phyloP scores from a whole-genome alignment of 1,140 invertebrate species.

The Meteorus sp. region DNA sequence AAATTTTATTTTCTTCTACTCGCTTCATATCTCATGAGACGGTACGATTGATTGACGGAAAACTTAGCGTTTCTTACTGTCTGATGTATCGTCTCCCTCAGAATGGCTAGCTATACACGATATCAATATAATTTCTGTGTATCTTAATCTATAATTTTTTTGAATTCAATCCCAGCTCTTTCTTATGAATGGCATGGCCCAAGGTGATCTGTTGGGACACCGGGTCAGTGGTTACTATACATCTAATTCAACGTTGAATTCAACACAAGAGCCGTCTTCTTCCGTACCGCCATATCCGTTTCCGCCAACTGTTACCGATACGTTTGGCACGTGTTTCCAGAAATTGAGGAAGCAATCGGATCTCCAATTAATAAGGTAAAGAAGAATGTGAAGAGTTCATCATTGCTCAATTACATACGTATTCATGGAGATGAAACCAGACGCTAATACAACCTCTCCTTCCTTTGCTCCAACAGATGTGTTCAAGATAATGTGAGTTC shows the following conservation, averaged over 20 bases:
- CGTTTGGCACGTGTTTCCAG: conserved; percentile 70
- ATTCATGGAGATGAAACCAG: background rate
- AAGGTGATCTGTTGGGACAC: conserved; percentile 75
- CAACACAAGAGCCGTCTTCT: conserved; percentile 50
- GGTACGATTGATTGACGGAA: too few species aligned
- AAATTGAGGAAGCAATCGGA: conserved; percentile 85
- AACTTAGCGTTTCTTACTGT: too few species aligned
- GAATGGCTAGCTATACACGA: too few species aligned
- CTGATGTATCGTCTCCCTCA: too few species aligned
- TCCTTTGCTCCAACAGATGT: too few species aligned
- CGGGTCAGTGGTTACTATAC: conserved; percentile 86
- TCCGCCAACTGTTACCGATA: conserved; percentile 58
- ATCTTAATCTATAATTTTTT: too few species aligned
- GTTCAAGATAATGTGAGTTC: conserved; percentile 81
- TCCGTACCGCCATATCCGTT: conserved; percentile 53
- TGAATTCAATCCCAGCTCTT: conserved; percentile 63
- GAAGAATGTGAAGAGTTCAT: too few species aligned
- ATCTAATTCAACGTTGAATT: conserved; percentile 71
- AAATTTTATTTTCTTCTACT: too few species aligned
- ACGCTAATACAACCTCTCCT: background rate
- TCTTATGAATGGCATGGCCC: conserved; percentile 70
- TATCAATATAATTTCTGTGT: too few species aligned
- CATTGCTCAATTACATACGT: too few species aligned
- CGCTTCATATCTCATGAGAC: too few species aligned
- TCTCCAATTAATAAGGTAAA: conserved; percentile 74